Conservation (phyloP, 64 coral and sea anemone species). For the Montipora efflorescens region DNA sequence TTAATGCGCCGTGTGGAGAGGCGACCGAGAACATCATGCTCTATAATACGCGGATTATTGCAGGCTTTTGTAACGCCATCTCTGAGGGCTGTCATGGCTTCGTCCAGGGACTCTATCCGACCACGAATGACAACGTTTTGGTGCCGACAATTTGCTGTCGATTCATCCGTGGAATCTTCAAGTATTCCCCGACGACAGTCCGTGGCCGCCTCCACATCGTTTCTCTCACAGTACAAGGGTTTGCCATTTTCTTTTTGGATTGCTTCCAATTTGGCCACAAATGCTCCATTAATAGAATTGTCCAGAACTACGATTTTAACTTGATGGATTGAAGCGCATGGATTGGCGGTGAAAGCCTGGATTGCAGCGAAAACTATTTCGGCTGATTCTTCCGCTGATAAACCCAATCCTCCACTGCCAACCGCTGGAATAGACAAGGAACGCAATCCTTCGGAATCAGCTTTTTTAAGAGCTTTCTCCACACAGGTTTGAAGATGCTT, state of each 20-base stretch:
- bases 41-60: background rate
- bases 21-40: slow-evolving; percentile 2
- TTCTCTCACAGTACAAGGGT: background rate
- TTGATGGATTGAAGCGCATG: background rate
- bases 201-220: background rate
- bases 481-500: slow-evolving; percentile 27
- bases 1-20: background rate
- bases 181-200: background rate
- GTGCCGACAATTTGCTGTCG: background rate
- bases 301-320: slow-evolving; percentile 14
- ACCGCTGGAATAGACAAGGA: slow-evolving; percentile 52
- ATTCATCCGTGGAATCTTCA: background rate
- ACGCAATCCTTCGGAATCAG: background rate
- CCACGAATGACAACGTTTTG: slow-evolving; percentile 4
- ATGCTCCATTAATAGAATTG: background rate
- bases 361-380: slow-evolving; percentile 16
- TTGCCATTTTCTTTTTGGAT: background rate
- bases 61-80: background rate
- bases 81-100: background rate
- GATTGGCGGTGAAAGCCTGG: background rate
- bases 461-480: slow-evolving; percentile 21
- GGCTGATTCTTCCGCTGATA: slow-evolving; percentile 1
- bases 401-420: slow-evolving; percentile 27
- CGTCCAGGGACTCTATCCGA: background rate
- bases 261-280: background rate